Evolutionary conservation across 2,797 vertebrate genomes (phyloP).

Genomic region (Buceros bicornis): DNA sequence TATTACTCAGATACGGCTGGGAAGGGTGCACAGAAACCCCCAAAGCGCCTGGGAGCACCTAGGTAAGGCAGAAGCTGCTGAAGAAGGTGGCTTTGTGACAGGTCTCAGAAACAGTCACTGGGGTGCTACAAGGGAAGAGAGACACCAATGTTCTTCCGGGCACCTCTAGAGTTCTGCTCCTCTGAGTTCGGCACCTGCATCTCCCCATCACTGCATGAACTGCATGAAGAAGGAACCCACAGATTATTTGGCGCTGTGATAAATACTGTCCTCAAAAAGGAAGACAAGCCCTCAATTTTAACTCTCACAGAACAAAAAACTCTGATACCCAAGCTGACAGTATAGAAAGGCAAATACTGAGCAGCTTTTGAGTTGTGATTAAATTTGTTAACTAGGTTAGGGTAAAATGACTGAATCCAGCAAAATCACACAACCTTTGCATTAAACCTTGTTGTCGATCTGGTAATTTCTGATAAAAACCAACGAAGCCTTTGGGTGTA

Average conservation of each 20-base stretch:
- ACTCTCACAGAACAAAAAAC: neutral
- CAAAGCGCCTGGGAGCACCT: neutral
- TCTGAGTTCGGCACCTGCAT: neutral
- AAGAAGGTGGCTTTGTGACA: neutral
- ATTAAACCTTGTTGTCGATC: neutral
- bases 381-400: neutral
- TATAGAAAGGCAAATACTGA: neutral
- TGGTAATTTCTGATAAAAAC: slow-evolving; percentile 39
- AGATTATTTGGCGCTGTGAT: neutral
- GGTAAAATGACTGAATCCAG: neutral
- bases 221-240: rapidly evolving
- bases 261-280: neutral
- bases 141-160: neutral
- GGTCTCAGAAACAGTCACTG: neutral
- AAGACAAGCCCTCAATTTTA: neutral
- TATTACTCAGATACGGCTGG: neutral
- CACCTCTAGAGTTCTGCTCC: neutral
- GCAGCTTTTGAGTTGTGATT: neutral
- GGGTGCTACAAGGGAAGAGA: neutral
- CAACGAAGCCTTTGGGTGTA: neutral
- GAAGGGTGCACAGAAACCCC: neutral
- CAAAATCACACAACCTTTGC: neutral
- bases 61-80: neutral
- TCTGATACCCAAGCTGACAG: neutral
- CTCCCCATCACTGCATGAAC: neutral